A percentile compares a stretch with the other conserved stretches of the same genome.
Conservation (phyloP, 2,888 invertebrate genomes). For the Choristoneura rosaceana region DNA sequence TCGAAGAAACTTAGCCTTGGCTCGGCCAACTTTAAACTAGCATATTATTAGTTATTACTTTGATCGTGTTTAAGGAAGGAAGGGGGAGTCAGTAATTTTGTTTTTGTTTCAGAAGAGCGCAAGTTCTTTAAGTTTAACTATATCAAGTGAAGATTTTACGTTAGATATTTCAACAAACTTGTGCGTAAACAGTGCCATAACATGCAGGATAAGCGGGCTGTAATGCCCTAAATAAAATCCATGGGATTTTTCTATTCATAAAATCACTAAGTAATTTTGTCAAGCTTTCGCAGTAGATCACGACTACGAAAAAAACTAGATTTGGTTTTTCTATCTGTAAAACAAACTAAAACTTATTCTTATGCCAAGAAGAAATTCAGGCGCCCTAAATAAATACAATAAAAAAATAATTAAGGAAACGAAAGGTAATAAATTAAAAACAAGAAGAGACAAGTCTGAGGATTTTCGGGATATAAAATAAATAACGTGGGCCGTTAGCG, state of each 20-base stretch:
- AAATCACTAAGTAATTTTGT: no score
- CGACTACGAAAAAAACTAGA: background rate
- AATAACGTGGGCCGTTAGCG: slow-evolving; percentile 53
- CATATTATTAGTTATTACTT: slow-evolving; percentile 30
- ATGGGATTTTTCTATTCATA: no score
- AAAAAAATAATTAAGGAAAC: slow-evolving; percentile 22
- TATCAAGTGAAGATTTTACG: background rate
- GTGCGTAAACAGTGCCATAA: no score
- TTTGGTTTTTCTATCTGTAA: no score
- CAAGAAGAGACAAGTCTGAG: slow-evolving; percentile 51
- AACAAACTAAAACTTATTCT: no score
- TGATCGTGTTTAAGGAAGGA: slow-evolving; percentile 5
- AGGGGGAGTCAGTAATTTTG: slow-evolving; percentile 25
- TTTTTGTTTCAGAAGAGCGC: slow-evolving; percentile 7
- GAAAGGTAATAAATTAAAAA: slow-evolving; percentile 45
- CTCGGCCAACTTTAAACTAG: slow-evolving; percentile 27
- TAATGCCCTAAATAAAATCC: no score
- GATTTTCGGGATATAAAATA: slow-evolving; percentile 49
- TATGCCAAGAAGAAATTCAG: background rate
- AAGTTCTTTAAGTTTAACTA: no score
- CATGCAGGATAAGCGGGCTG: no score
- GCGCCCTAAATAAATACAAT: background rate
- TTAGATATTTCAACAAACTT: background rate
- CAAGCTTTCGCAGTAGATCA: no score
- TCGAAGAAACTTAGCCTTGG: slow-evolving; percentile 29